Conservation (phyloP, 1,140 invertebrate species). For the Ladona fulva region DNA sequence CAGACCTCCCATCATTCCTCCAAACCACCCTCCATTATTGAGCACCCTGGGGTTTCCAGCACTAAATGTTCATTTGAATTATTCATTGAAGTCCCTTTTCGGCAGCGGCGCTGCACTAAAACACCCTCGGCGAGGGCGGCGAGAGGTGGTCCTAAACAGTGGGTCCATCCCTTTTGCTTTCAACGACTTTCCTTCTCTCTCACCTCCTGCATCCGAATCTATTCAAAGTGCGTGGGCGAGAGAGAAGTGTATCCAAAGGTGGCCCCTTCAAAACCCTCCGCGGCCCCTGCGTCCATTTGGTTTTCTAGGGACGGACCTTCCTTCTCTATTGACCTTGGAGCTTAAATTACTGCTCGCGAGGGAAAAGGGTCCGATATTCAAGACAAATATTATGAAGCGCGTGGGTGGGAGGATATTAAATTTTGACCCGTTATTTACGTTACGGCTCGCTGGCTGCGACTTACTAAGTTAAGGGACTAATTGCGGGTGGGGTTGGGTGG, state of each 20-base stretch:
- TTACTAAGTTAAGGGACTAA: too few species aligned
- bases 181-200: neutral
- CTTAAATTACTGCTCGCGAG: neutral
- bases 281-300: too few species aligned
- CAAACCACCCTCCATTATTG: neutral
- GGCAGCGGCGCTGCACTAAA: neutral
- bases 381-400: too few species aligned
- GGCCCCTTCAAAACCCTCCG: too few species aligned
- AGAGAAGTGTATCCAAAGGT: too few species aligned
- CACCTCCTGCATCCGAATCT: neutral
- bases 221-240: neutral
- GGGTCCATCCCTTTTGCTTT: neutral
- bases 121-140: neutral
- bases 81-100: constrained; percentile 1
- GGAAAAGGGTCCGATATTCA: too few species aligned
- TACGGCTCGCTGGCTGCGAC: too few species aligned
- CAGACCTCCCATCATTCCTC: neutral
- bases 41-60: neutral
- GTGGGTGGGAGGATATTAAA: too few species aligned
- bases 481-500: too few species aligned
- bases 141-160: neutral
- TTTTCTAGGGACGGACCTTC: too few species aligned
- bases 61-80: constrained; percentile 1
- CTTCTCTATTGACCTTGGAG: neutral
- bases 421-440: too few species aligned